Evolutionary conservation across 2,888 invertebrate genomes (phyloP).

Genomic region (Acrobasis suavella): DNA sequence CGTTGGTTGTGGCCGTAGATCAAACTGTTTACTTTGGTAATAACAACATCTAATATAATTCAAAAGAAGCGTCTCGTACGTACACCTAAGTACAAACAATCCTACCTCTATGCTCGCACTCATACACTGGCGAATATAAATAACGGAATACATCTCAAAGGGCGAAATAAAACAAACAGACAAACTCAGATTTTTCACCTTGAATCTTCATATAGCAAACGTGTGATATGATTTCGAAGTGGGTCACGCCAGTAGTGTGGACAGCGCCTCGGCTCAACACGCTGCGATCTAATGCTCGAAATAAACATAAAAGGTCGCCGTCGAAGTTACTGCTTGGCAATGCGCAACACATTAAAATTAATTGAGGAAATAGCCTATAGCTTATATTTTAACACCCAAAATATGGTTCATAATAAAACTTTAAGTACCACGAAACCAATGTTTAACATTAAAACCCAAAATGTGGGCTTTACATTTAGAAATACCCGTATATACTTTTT

Average conservation of each 20-base stretch:
- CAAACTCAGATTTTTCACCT: slow-evolving; percentile 43
- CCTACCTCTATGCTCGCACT: neutral
- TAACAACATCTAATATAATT: neutral
- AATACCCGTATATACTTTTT: neutral
- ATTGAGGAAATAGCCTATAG: slow-evolving; percentile 67
- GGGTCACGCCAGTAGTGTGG: slow-evolving; percentile 61
- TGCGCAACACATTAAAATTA: slow-evolving; percentile 60
- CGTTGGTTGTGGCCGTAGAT: neutral
- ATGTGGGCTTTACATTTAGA: neutral
- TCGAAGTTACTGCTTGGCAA: slow-evolving; percentile 63
- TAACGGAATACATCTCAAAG: neutral
- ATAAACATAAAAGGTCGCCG: slow-evolving; percentile 74
- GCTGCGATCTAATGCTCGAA: slow-evolving; percentile 59
- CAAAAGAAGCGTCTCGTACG: neutral
- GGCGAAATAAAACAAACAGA: slow-evolving; percentile 12
- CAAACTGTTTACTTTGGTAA: slow-evolving; percentile 10
- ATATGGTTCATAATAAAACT: slow-evolving; percentile 24
- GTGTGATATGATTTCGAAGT: slow-evolving; percentile 47
- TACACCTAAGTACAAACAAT: too few species aligned
- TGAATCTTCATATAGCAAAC: slow-evolving; percentile 40
- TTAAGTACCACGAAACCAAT: slow-evolving; percentile 8
- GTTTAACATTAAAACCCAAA: neutral
- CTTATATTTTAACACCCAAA: slow-evolving; percentile 23
- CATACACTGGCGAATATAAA: neutral
- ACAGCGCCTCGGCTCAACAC: slow-evolving; percentile 48